phyloP scores from a whole-genome alignment of 2,113 vertebrate genomes.

The Rynchops niger region DNA sequence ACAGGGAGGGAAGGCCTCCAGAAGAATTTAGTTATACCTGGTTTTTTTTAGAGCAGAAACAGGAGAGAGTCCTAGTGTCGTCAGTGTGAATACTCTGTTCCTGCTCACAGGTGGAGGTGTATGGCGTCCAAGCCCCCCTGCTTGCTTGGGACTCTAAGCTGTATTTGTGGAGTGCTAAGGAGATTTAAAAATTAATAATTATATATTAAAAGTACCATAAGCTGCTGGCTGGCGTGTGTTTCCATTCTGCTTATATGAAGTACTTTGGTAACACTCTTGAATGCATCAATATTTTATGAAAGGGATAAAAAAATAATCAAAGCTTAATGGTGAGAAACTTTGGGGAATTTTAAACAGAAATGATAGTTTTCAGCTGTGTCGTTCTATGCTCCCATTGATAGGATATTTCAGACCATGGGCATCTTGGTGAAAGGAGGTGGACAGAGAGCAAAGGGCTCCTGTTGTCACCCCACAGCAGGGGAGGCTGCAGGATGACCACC shows the following conservation, averaged over 20 bases:
- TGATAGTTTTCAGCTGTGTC: not conserved
- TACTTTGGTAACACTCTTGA: not conserved
- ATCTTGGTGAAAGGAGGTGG: not conserved
- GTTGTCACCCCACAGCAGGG: not conserved
- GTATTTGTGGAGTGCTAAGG: not conserved
- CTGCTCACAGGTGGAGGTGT: not conserved
- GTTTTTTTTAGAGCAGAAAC: not conserved
- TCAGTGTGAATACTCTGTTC: not conserved
- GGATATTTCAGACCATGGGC: not conserved
- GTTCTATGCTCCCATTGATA: not conserved
- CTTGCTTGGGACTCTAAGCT: not conserved
- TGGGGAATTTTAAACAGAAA: not conserved
- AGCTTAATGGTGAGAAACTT: not conserved
- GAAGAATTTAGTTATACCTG: slow-evolving; percentile 26
- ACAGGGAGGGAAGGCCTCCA: not conserved
- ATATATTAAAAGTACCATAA: not conserved
- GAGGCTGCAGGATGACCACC: not conserved
- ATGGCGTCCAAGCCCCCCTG: not conserved
- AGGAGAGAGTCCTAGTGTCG: not conserved
- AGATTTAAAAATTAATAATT: not conserved
- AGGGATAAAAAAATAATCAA: not conserved
- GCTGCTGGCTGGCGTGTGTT: not conserved
- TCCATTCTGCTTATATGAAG: not conserved
- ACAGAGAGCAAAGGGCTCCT: not conserved
- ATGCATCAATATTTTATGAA: not conserved